Percentiles rank a stretch among this genome's conserved stretches.
These are phyloP conservation scores for Austrolebias charrua DNA, from an alignment of 2,797 vertebrate species.

Conservation along the genomic window DNA sequence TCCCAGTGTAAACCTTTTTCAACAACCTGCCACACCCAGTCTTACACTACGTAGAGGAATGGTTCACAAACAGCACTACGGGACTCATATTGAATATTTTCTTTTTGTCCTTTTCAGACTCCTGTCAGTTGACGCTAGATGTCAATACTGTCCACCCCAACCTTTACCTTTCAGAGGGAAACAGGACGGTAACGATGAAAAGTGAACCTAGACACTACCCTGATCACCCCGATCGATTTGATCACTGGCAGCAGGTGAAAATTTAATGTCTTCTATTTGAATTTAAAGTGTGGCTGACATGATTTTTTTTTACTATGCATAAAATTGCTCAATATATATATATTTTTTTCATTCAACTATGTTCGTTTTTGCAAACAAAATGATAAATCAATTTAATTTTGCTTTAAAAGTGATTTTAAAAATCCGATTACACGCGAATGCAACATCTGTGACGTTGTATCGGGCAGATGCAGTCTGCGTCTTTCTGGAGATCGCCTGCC, in stretches of 20 bases:
- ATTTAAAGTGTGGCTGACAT: no score
- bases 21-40: not conserved
- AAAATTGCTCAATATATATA: no score
- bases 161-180: conserved; percentile 78
- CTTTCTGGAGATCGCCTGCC: no score
- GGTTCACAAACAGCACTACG: no score
- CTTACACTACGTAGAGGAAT: not conserved
- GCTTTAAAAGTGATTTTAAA: no score
- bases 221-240: conserved; percentile 75
- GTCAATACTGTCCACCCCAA: conserved; percentile 73
- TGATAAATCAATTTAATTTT: no score
- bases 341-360: no score
- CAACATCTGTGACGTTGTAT: no score
- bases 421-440: no score
- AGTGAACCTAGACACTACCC: conserved; percentile 74
- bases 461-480: no score
- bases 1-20: conserved; percentile 5
- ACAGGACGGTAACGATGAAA: conserved; percentile 73
- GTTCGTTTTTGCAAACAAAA: no score
- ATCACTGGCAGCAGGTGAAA: conserved; percentile 82
- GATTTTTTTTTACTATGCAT: no score
- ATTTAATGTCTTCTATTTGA: conserved; percentile 3
- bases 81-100: not conserved
- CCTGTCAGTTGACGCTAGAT: conserved; percentile 71
- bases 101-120: conserved; percentile 55